Base-by-base conservation (phyloP, 1,140 invertebrate species). In the Eriosoma lanigerum region DNA sequence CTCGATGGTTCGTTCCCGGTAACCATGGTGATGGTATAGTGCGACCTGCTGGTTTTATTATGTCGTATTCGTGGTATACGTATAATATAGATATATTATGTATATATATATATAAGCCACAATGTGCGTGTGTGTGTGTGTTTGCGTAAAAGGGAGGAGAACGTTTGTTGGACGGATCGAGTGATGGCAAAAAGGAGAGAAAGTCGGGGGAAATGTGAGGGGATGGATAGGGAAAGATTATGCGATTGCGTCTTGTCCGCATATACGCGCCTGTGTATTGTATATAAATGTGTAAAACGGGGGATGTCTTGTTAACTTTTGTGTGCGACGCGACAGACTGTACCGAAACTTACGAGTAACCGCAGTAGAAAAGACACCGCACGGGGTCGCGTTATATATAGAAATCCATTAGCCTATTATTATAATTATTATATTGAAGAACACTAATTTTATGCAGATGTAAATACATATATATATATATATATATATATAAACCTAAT, bases 41-140 rank as follows among this genome's bases (percentile, higher is more conserved):
- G 29, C 78, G 60, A 68, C 78, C 64, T 56, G 78, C 64, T 54
- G 60, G 44, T 81, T 81, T 81, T 81, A 38, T 81, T 81, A 54
- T 68, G 46, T 68, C 60, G 29, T 68, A 29, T 21, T 66, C 44
- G n/a, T 15, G 32, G 32, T 38, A 38, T n/a, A 38, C 32, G 32
- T 38, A 8, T 38, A n/a, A n/a, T n/a, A n/a, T n/a, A n/a, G n/a
- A n/a, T n/a, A n/a, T n/a, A n/a, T n/a, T n/a, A 8, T 38, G 8
- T 38, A 38, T 8, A 38, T 38, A 44, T 29, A 66, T 64, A 66
- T 52, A 68, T 44, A 81, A 44, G 48, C 26, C n/a, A 29, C 10
- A 21, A 24, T 17, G 9, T 56, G 26, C 17, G 66, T 48, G 54
- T 17, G 48, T 21, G 58, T 19, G 24, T 17, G 24, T 66, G 26